Evolutionary conservation across 2,888 invertebrate species (phyloP), one percentile per base, ranked within the genome.

Genomic region (Julus scandinavius): DNA sequence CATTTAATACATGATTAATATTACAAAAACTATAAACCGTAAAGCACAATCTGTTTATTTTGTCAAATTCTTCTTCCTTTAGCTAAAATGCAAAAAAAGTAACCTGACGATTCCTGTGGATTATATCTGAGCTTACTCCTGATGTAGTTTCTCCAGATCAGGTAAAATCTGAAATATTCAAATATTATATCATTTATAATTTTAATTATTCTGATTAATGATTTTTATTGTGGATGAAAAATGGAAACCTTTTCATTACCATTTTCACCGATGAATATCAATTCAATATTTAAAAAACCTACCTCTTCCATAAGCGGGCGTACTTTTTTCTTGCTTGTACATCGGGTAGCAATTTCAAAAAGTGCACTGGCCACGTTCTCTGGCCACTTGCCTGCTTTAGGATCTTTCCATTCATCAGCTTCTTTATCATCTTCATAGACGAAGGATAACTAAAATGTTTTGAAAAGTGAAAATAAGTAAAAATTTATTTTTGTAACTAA

Each of bases 271-370:
- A 63, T n/a, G n/a, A 50, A 63, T 54, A 11, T 7, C 63, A n/a
- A n/a, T 5, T 58, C 17, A 5, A 17, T n/a, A 63, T n/a, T 54
- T 54, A 29, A 11, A 3, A 1, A 20, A 85, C 29, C 1, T n/a
- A 91, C 91, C 90, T 91, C 90, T 50, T 90, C 93, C 93, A 95
- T 95, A 17, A 93, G 92, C 0, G 95, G 95, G 90, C 96, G 91
- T 86, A 93, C 93, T 90, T 94, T 94, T 84, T 93, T 92, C 88
- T 90, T 88, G 29, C 93, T 92, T 88, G 95, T 92, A 91, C 96
- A 96, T 72, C 91, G 92, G 88, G 92, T 92, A 3, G 95, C 93
- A 84, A 95, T 91, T 20, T 92, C 91, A 91, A 93, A 95, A 17
- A 96, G 91, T 72, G 93, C 91, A 17, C 92, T 92, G 11, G 93